These are phyloP conservation scores for Sinopyrophorus schimmeli DNA, from an alignment of 2,888 invertebrate genomes.

Conservation along the genomic window DNA sequence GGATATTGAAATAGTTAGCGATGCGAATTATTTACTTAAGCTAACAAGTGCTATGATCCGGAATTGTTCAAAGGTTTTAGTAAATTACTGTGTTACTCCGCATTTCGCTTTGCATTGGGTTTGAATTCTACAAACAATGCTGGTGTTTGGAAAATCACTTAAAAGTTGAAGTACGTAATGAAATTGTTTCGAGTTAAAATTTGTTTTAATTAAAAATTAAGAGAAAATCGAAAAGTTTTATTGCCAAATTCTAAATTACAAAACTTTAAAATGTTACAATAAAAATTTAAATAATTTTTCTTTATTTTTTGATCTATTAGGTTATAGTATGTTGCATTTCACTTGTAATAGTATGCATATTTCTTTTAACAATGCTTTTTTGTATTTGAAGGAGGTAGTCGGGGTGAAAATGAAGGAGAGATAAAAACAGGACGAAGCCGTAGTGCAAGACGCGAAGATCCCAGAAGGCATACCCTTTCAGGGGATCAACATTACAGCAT, in stretches of 20 bases:
- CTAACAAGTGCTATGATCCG: constrained; percentile 5
- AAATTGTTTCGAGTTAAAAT: too few relatives aligned
- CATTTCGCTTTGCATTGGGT: neutral
- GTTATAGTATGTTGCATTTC: too few relatives aligned
- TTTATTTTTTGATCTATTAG: too few relatives aligned
- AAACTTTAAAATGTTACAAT: neutral
- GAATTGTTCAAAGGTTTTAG: constrained; percentile 9
- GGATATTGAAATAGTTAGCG: constrained; percentile 2
- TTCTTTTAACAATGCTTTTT: neutral
- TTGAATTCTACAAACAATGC: too few relatives aligned
- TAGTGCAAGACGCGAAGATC: constrained; percentile 73
- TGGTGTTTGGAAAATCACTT: too few relatives aligned
- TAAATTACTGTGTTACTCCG: constrained; percentile 1
- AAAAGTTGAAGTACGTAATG: too few relatives aligned
- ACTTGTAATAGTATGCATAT: neutral
- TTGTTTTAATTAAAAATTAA: too few relatives aligned
- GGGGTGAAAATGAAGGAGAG: constrained; percentile 45
- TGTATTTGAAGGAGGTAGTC: constrained; percentile 41
- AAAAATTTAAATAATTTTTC: neutral
- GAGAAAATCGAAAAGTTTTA: too few relatives aligned
- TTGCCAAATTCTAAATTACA: neutral
- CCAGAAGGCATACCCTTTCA: constrained; percentile 75
- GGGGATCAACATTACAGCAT: constrained; percentile 71
- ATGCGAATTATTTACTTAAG: constrained; percentile 10
- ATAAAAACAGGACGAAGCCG: constrained; percentile 54